Conservation (phyloP, 2,888 invertebrate genomes). For the Ochlodes sylvanus region DNA sequence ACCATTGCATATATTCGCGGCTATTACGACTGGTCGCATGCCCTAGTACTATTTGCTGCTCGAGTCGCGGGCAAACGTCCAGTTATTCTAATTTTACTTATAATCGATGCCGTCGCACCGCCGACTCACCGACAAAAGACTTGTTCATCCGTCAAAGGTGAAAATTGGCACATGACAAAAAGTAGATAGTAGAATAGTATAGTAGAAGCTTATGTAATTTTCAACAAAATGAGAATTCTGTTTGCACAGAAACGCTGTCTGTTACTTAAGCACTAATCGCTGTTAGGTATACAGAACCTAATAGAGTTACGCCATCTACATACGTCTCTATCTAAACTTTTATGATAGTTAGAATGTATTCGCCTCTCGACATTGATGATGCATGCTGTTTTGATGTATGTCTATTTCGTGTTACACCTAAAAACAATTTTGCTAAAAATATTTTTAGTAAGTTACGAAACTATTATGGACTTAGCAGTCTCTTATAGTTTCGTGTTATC, state of each 20-base stretch:
- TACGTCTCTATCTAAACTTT: slow-evolving; percentile 9
- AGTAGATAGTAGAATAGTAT: too few species aligned
- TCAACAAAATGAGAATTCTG: slow-evolving; percentile 26
- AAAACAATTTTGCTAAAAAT: too few species aligned
- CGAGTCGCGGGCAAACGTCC: slow-evolving; percentile 80
- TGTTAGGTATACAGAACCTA: slow-evolving; percentile 6
- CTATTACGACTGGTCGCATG: slow-evolving; percentile 82
- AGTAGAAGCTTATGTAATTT: slow-evolving; percentile 25
- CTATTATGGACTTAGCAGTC: too few species aligned
- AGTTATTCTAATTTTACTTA: slow-evolving; percentile 85
- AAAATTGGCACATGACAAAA: slow-evolving; percentile 49
- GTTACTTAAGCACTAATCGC: slow-evolving; percentile 29
- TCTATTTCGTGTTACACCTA: too few species aligned
- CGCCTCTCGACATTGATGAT: not conserved
- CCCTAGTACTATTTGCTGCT: slow-evolving; percentile 84
- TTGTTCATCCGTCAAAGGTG: slow-evolving; percentile 67
- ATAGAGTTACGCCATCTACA: slow-evolving; percentile 14
- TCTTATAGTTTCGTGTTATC: too few species aligned
- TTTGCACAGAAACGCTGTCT: slow-evolving; percentile 5
- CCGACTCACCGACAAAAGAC: slow-evolving; percentile 75
- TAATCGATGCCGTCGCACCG: slow-evolving; percentile 82
- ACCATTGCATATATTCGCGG: slow-evolving; percentile 76
- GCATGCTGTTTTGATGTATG: not conserved
- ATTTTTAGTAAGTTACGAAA: too few species aligned
- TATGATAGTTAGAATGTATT: not conserved